Percentiles rank a stretch among this genome's conserved stretches.
Conservation (phyloP, 2,888 invertebrate species). For the Lasioglossum figueresi region DNA sequence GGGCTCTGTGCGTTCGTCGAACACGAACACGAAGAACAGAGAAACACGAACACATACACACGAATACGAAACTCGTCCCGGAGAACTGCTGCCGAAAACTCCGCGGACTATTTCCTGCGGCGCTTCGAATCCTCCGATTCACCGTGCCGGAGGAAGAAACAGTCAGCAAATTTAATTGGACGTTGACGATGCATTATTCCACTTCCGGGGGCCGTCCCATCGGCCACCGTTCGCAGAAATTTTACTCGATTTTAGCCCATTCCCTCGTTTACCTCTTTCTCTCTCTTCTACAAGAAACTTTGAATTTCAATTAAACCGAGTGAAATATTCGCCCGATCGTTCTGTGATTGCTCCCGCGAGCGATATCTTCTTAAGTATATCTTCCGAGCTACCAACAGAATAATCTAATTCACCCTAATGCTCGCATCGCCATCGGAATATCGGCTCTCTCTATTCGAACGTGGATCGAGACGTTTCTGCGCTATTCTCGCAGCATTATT, state of each 20-base stretch:
- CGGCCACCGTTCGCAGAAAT: slow-evolving; percentile 12
- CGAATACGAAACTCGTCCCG: not conserved
- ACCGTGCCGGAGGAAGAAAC: slow-evolving; percentile 32
- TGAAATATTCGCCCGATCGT: not conserved
- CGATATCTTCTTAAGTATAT: slow-evolving; percentile 1
- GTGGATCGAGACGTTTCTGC: no score
- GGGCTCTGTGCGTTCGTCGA: not conserved
- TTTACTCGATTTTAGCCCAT: not conserved
- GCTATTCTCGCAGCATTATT: no score
- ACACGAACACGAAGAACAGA: not conserved
- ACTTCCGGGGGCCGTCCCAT: not conserved
- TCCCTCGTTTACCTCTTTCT: not conserved
- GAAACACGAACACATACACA: not conserved
- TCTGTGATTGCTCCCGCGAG: slow-evolving; percentile 7
- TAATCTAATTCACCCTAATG: not conserved
- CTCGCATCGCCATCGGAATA: not conserved
- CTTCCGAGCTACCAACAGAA: not conserved
- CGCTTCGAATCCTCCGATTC: slow-evolving; percentile 12
- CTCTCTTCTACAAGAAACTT: not conserved
- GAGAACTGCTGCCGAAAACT: slow-evolving; percentile 24
- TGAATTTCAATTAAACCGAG: slow-evolving; percentile 31
- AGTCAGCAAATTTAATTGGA: slow-evolving; percentile 55
- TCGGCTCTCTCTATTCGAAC: not conserved
- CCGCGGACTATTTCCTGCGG: slow-evolving; percentile 34
- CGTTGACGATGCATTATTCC: slow-evolving; percentile 56